Evolutionary conservation across 2,113 vertebrate genomes (phyloP), one percentile per base, ranked within the genome.

Genomic region (Brevimyrus niger): DNA sequence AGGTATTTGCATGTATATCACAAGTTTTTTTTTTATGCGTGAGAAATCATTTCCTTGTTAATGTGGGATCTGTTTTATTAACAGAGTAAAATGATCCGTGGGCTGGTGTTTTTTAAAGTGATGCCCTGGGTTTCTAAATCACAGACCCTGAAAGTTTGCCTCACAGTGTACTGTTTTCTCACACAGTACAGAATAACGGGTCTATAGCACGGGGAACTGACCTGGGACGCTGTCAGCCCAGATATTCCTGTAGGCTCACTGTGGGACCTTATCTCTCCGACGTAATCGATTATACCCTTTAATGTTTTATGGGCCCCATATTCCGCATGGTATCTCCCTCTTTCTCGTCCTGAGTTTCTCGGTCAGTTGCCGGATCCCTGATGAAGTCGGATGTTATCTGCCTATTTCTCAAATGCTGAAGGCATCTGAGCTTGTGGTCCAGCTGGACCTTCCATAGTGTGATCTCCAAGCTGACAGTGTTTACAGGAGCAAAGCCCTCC

Each of bases 11-110:
- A 85, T 48, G 53, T 88, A 27, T 89, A 46, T 38, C 69, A 31
- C 87, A 48, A 50, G 87, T 89, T 90, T 76, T 47, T 46, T 44
- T 44, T 55, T 6, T 61, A 87, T 91, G 88, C 88, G 83, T 76
- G 91, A 91, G 35, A 90, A 82, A 13, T 61, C 48, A 17, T 31
- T 4, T 86, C 51, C 83, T 76, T 42, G 46, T 53, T 88, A 83
- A 88, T 91, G 10, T 86, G 55, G 48, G 47, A 55, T 69, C 23
- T 31, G 53, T 89, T 84, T 61, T 55, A 27, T 87, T 44, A 48
- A 27, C 88, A 87, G 85, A 11, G 86, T 51, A 35, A 35, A 47
- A 9, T 47, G 76, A 38, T 76, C 73, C 4, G 69, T 38, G 27
- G 69, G 35, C 15, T 15, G n/a, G 35, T 76, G n/a, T 76, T 42